Evolutionary conservation across 1,140 invertebrate genomes (phyloP).

Genomic region (Papilio aristodemus): DNA sequence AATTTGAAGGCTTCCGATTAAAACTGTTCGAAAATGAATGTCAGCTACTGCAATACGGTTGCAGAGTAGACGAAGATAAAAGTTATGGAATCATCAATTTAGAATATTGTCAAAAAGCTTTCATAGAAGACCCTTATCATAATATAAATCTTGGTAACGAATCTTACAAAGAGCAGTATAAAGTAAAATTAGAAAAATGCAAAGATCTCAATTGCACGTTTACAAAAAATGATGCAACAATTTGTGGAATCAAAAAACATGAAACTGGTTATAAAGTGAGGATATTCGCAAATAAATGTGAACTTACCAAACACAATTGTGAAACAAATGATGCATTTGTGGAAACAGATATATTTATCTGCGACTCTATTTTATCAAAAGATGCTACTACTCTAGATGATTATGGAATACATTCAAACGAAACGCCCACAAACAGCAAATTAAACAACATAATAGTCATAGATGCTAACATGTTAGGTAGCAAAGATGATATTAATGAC

Average conservation of each 20-base stretch:
- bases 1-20: conserved; percentile 42
- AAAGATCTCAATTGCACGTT: conserved; percentile 11
- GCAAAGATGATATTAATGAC: conserved; percentile 53
- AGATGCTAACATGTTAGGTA: conserved; percentile 45
- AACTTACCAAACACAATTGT: conserved; percentile 53
- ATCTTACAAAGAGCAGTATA: neutral
- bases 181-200: neutral
- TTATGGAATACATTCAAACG: neutral
- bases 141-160: conserved; percentile 14
- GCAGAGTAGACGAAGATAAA: conserved; percentile 47
- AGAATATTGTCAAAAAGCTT: conserved; percentile 51
- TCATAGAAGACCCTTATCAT: conserved; percentile 28
- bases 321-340: conserved; percentile 42
- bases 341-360: conserved; percentile 54
- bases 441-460: conserved; percentile 54
- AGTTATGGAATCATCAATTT: conserved; percentile 61
- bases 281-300: conserved; percentile 55
- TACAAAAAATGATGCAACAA: conserved; percentile 9
- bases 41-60: conserved; percentile 56
- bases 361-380: conserved; percentile 40
- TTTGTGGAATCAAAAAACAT: conserved; percentile 57
- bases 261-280: conserved; percentile 53
- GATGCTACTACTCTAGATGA: neutral
- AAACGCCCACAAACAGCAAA: conserved; percentile 1
- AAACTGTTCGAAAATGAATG: conserved; percentile 62